Base-by-base conservation (phyloP, 1,140 invertebrate genomes). In the Lepidurus packardi region DNA sequence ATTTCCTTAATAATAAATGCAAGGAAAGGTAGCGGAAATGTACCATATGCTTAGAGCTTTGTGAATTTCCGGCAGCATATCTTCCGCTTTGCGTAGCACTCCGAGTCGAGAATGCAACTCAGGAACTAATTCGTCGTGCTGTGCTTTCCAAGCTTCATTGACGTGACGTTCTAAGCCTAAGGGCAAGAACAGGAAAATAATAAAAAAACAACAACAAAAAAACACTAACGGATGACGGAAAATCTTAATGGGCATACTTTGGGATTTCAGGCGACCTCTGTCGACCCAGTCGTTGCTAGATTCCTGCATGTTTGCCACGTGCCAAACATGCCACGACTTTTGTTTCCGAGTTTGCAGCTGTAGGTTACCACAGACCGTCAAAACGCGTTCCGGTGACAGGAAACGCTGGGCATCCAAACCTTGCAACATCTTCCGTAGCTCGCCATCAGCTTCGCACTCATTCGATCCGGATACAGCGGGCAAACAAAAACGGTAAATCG, bases 141-240 rank as follows among this genome's bases (percentile, higher is more conserved):
- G 78, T 24, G 73, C 21, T n/a, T 43, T 74, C 44, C 78, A 47
- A 24, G n/a, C 47, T 43, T 78, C 78, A 43, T 78, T 45, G 41
- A 78, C 16, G 25, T 74, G 44, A 34, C 75, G 44, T 75, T 73
- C 43, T 16, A 78, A 43, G 11, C 75, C 78, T 78, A n/a, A 75
- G 41, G 16, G 11, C 6, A 41, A 77, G 13, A 41, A 13, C 16
- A 73, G 53, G 21, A 7, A 65, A 21, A 16, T 13, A 16, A 3
- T 7, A 65, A 65, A 11, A 13, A 13, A 7, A 5, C 21, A 21
- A 9, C 4, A 65, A 65, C 16, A 5, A 65, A 21, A 9, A 13
- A 65, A 65, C 16, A 13, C 6, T n/a, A n/a, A 21, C 13, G 10
- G 53, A 65, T 65, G 53, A 65, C 53, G 53, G 53, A 21, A 65